Base-by-base conservation (phyloP, 2,113 vertebrate species). In the Campylomormyrus numenius region DNA sequence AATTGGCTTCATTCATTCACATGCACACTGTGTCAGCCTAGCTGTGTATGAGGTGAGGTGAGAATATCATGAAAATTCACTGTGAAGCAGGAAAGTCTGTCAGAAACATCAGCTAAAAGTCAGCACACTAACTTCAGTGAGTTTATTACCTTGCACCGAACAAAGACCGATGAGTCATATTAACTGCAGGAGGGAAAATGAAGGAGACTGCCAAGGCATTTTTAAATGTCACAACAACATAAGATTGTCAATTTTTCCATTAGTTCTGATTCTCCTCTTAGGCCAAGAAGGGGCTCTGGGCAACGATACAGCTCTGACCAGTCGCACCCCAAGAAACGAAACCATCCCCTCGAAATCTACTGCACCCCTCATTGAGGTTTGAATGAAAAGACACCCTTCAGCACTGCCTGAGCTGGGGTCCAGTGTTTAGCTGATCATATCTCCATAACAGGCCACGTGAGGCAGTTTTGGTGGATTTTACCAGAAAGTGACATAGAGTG, bases 351-450 rank as follows among this genome's bases (percentile, higher is more conserved):
- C 0, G 13, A 35, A 35, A 53, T 56, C 48, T 24, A 10, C 83
- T 46, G 6, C 45, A 48, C 9, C 84, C 21, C 84, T 49, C 4
- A 2, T 49, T 49, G 84, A 27, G 84, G 42, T 86, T 27, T 50
- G 48, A 39, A 87, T 5, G 5, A 35, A 46, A 11, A 17, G 49
- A 87, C 48, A 56, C 13, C 85, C 50, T 87, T 8, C 15, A 53
- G 31, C 31, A 35, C 24, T 17, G 7, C 49, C 50, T 53, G 50
- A 53, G 49, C 27, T 87, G 17, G 31, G 49, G 5, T 56, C 48
- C 85, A 87, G 27, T 56, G n/a, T 53, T 87, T 35, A 35, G n/a
- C 49, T 87, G 49, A 87, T 87, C 50, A 53, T 87, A 56, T 87
- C 85, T 53, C 85, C 31, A 31, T 53, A 52, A 53, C 24, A 35